Evolutionary conservation across 1,140 invertebrate species (phyloP).

Genomic region (Tribolium madens): DNA sequence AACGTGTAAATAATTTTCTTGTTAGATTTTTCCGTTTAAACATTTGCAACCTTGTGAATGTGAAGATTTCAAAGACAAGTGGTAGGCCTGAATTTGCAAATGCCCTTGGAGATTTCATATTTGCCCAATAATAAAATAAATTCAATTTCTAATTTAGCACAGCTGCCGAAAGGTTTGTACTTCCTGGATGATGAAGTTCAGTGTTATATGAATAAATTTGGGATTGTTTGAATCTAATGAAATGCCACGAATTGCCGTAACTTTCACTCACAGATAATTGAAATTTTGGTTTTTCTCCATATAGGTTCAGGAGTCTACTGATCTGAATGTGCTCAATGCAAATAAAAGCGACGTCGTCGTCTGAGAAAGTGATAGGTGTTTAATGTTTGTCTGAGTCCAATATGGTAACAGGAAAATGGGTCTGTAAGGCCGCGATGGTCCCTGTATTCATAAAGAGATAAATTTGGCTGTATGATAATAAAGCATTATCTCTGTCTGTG

Average conservation of each 20-base stretch:
- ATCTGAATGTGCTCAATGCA: constrained; percentile 3
- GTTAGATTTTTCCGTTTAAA: neutral
- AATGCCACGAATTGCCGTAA: neutral
- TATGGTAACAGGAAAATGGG: constrained; percentile 23
- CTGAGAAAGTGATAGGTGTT: constrained; percentile 20
- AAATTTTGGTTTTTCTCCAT: constrained; percentile 33
- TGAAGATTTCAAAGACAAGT: constrained; percentile 20
- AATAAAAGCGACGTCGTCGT: constrained; percentile 28
- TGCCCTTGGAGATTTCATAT: constrained; percentile 29
- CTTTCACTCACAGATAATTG: constrained; percentile 1
- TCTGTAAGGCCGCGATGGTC: constrained; percentile 4
- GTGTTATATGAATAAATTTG: neutral
- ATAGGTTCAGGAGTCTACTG: constrained; percentile 6
- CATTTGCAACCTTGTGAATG: constrained; percentile 10
- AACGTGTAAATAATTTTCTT: too few species aligned
- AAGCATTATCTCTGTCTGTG: constrained; percentile 54
- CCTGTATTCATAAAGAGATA: constrained; percentile 18
- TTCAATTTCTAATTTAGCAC: neutral
- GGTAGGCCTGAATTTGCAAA: neutral
- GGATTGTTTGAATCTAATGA: neutral
- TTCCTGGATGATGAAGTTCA: neutral
- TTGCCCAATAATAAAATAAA: neutral
- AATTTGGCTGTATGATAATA: constrained; percentile 29
- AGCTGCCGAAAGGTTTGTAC: neutral
- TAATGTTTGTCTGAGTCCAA: constrained; percentile 26